Conservation (phyloP, 2,888 invertebrate species). For the Callyntrura sp. region DNA sequence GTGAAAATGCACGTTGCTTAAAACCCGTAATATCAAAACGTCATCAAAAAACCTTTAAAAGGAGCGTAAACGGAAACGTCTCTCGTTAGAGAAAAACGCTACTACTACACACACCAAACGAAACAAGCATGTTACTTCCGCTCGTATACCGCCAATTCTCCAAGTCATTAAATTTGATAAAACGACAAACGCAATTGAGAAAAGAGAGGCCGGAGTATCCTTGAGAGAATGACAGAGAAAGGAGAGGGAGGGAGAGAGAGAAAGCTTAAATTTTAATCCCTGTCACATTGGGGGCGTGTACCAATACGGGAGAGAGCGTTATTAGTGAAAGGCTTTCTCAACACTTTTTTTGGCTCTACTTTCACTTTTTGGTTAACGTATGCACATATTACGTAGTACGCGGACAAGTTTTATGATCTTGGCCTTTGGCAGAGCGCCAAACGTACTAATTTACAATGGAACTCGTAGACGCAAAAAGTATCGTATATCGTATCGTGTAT, state of each 20-base stretch:
- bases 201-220: not conserved
- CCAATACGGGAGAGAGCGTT: not conserved
- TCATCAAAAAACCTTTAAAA: too few species aligned
- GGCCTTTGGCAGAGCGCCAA: constrained; percentile 57
- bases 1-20: not conserved
- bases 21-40: too few species aligned
- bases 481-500: not conserved
- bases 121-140: not conserved
- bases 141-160: not conserved
- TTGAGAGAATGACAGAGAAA: not conserved
- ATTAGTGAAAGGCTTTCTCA: not conserved
- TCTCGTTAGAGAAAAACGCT: too few species aligned
- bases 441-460: constrained; percentile 7
- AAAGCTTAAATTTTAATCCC: too few species aligned
- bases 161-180: too few species aligned
- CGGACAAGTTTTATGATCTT: constrained; percentile 6
- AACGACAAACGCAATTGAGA: not conserved
- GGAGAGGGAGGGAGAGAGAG: not conserved
- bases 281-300: not conserved
- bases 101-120: not conserved
- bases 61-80: too few species aligned
- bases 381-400: not conserved
- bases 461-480: not conserved
- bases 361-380: constrained; percentile 28
- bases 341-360: constrained; percentile 12